A percentile compares a stretch with the other conserved stretches of the same genome.
These are phyloP conservation scores for Clanis bilineata DNA, from an alignment of 2,888 invertebrate species.

Conservation along the genomic window DNA sequence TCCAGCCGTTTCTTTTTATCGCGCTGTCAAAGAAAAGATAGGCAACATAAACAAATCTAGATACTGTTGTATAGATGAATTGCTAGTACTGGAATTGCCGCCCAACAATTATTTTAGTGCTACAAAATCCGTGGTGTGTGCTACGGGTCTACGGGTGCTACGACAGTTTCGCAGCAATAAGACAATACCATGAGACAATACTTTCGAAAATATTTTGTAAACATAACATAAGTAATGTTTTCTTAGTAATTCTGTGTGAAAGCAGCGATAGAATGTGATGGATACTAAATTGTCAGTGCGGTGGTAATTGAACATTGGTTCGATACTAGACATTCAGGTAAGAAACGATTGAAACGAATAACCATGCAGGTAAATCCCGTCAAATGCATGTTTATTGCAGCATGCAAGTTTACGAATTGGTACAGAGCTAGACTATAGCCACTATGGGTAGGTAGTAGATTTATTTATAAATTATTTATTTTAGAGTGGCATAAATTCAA, in stretches of 20 bases:
- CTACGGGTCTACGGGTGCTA: conserved; percentile 17
- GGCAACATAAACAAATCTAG: conserved; percentile 21
- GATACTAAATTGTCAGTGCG: not conserved
- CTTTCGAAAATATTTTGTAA: conserved; percentile 12
- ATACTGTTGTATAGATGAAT: not conserved
- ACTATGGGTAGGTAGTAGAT: too few relatives aligned
- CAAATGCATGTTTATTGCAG: not conserved
- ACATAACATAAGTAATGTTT: not conserved
- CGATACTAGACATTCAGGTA: conserved; percentile 2
- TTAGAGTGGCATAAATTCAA: too few relatives aligned
- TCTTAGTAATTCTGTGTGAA: not conserved
- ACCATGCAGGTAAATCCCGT: not conserved
- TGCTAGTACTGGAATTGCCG: conserved; percentile 20
- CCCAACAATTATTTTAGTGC: conserved; percentile 26
- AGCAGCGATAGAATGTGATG: not conserved
- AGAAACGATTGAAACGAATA: not conserved
- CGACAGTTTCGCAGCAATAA: not conserved
- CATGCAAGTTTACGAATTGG: not conserved
- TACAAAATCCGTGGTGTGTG: conserved; percentile 19
- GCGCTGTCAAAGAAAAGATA: conserved; percentile 27
- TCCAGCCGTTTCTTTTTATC: conserved; percentile 24
- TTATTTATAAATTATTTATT: too few relatives aligned
- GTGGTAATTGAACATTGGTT: not conserved
- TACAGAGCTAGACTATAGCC: not conserved
- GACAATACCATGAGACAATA: conserved; percentile 15